phyloP scores from a whole-genome alignment of 1,140 invertebrate species.

The Zaprionus ornatus region DNA sequence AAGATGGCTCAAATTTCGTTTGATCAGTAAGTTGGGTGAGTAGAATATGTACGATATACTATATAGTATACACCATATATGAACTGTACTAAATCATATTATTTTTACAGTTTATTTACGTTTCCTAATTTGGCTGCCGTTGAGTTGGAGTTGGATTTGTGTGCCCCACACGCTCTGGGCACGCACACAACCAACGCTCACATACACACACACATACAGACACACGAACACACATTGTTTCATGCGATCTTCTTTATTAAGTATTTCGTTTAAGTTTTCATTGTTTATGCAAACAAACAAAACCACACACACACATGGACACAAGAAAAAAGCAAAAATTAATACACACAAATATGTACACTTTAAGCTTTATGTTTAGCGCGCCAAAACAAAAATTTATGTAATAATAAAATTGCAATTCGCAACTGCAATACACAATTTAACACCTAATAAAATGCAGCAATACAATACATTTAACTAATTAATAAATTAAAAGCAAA shows the following conservation, averaged over 20 bases:
- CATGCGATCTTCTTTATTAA: conserved; percentile 77
- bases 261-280: conserved; percentile 77
- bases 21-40: conserved; percentile 52
- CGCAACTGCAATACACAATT: conserved; percentile 54
- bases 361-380: conserved; percentile 79
- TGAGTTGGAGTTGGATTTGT: conserved; percentile 63
- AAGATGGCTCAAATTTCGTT: conserved; percentile 58
- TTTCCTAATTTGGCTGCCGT: conserved; percentile 82
- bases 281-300: conserved; percentile 63
- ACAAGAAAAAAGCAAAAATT: conserved; percentile 27
- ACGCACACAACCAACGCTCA: conserved; percentile 55
- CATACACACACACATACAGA: conserved; percentile 39
- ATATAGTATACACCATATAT: not conserved
- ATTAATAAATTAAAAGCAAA: conserved; percentile 40
- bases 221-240: conserved; percentile 60
- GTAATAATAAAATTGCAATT: conserved; percentile 69
- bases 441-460: conserved; percentile 49
- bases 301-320: conserved; percentile 23
- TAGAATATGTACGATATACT: not conserved
- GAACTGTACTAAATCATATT: not conserved
- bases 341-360: conserved; percentile 63
- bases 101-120: conserved; percentile 67
- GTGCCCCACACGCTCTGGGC: conserved; percentile 17
- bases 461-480: conserved; percentile 60
- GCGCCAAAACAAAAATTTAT: conserved; percentile 74